Evolutionary conservation across 2,797 vertebrate genomes (phyloP), one percentile per base, ranked within the genome.

Genomic region (Fratercula arctica): DNA sequence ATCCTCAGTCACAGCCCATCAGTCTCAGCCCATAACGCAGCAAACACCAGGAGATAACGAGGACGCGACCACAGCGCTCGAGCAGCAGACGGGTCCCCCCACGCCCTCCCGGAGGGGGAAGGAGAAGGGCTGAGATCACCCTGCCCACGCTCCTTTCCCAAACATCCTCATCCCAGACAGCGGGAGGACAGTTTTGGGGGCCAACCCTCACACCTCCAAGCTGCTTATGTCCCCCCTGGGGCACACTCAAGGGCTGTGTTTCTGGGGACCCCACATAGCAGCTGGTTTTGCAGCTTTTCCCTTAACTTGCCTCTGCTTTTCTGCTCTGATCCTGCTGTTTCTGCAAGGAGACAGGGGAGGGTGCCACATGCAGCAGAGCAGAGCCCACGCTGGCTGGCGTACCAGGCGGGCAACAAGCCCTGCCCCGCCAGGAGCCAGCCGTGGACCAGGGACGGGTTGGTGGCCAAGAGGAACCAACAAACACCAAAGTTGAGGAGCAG

Each of bases 371-470:
- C 53, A 37, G 45, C 20, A 2, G 23, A 76, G n/a, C 3, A 1
- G n/a, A 69, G 46, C 46, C 70, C 4, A 3, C 0, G 6, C 63
- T 4, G 5, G 25, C 13, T 8, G 0, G 43, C 1, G 1, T 6
- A 41, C 35, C 16, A 6, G 35, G 64, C 12, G 6, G 50, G 76
- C 33, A 35, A 53, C 41, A 12, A 5, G 50, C 31, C 48, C 25
- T 26, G 54, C 13, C 24, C 39, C 3, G 5, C 60, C 0, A 0
- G 39, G n/a, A n/a, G 20, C 31, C 84, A 48, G n/a, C 46, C 14
- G 6, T 1, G 0, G 57, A 18, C 19, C 68, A 18, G 24, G 28
- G 2, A 45, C 0, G 0, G 24, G 73, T 31, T 48, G 64, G 19
- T 17, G 43, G 31, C 12, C 4, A 73, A 80, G 67, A 66, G 25